Evolutionary conservation across 2,888 invertebrate species (phyloP).

Genomic region (Lasius fuliginosus): DNA sequence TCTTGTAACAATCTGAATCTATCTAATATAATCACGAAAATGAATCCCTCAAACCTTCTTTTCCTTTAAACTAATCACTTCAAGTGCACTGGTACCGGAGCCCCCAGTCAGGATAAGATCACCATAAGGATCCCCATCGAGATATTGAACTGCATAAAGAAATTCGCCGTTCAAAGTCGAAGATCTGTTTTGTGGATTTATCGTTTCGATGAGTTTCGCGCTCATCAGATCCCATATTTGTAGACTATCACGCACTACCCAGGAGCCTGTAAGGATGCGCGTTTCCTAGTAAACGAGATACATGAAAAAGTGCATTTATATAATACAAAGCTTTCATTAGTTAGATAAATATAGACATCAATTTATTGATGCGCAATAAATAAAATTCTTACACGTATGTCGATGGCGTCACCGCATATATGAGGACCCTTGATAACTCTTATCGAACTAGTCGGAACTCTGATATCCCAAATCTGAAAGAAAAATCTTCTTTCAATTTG

Average conservation of each 20-base stretch:
- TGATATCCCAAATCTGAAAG: conserved; percentile 88
- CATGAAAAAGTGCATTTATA: neutral
- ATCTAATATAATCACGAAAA: neutral
- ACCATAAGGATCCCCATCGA: conserved; percentile 81
- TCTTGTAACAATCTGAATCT: neutral
- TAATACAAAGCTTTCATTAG: neutral
- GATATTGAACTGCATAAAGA: conserved; percentile 88
- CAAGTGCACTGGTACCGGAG: conserved; percentile 82
- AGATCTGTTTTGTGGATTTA: conserved; percentile 87
- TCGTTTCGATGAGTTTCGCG: conserved; percentile 86
- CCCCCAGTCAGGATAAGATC: conserved; percentile 82
- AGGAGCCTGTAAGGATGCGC: conserved; percentile 88
- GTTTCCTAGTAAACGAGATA: conserved; percentile 85
- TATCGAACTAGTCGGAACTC: conserved; percentile 87
- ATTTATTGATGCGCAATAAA: neutral
- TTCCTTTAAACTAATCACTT: conserved; percentile 82
- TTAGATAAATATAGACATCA: neutral
- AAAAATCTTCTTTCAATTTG: conserved; percentile 11
- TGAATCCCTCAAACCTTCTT: conserved; percentile 74
- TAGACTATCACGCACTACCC: conserved; percentile 87
- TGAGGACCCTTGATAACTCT: conserved; percentile 88
- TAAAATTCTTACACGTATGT: conserved; percentile 87
- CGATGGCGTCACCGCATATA: conserved; percentile 88
- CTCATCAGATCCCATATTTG: conserved; percentile 88
- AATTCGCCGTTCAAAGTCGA: conserved; percentile 88